phyloP scores from a whole-genome alignment of 2,888 invertebrate species.

The Notodonta dromedarius region DNA sequence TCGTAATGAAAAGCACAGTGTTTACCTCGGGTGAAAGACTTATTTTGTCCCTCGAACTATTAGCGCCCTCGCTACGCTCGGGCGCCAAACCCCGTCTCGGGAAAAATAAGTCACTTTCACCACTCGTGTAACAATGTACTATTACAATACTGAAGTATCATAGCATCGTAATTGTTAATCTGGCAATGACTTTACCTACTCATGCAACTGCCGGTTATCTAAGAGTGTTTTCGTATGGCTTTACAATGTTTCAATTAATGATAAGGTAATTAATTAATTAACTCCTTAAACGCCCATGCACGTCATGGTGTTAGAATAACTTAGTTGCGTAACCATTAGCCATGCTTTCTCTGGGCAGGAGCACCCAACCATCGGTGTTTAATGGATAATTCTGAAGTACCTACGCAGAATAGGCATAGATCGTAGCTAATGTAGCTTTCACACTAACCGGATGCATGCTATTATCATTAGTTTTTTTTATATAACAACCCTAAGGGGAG shows the following conservation, averaged over 20 bases:
- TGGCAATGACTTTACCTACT: too few relatives aligned
- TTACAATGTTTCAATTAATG: neutral
- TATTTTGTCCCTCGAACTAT: too few relatives aligned
- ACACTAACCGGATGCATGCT: neutral
- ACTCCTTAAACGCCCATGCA: constrained; percentile 33
- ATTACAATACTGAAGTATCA: too few relatives aligned
- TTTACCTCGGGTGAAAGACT: too few relatives aligned
- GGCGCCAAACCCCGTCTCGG: too few relatives aligned
- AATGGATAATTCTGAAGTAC: neutral
- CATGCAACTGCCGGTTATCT: neutral
- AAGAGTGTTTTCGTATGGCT: neutral
- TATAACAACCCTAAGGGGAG: too few relatives aligned
- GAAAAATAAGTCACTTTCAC: too few relatives aligned
- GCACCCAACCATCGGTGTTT: constrained; percentile 6
- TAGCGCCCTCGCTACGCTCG: too few relatives aligned
- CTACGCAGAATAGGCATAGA: neutral
- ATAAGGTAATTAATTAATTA: constrained; percentile 1
- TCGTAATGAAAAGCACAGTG: too few relatives aligned
- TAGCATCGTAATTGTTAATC: too few relatives aligned
- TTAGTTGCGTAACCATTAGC: constrained; percentile 29
- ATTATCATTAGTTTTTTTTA: too few relatives aligned
- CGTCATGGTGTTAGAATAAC: constrained; percentile 17
- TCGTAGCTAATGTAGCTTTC: neutral
- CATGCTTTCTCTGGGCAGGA: constrained; percentile 34
- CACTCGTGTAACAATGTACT: too few relatives aligned